Conservation (phyloP, 2,797 vertebrate genomes). For the Rhinichthys osculus region DNA sequence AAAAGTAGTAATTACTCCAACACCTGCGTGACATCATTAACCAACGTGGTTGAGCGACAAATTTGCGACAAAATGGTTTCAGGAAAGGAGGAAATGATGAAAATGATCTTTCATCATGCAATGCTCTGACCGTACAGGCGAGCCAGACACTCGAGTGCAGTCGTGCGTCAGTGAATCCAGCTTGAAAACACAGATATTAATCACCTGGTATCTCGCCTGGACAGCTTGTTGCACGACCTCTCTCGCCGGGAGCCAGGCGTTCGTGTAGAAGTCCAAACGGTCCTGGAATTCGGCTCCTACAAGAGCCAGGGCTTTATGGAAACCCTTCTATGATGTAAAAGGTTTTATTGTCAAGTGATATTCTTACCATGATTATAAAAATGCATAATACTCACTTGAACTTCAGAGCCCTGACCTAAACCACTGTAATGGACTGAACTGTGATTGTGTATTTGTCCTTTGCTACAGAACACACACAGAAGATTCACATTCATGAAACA, state of each 20-base stretch:
- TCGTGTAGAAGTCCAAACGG: constrained; percentile 85
- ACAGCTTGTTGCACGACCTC: constrained; percentile 85
- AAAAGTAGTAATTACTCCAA: no score
- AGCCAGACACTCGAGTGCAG: background rate
- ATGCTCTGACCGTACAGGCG: background rate
- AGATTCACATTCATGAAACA: no score
- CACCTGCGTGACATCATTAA: no score
- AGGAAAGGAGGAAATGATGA: no score
- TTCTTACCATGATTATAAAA: background rate
- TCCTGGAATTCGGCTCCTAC: constrained; percentile 88
- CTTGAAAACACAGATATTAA: background rate
- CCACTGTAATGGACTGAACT: no score
- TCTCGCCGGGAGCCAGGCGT: constrained; percentile 89
- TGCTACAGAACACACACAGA: no score
- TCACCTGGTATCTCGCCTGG: constrained; percentile 81
- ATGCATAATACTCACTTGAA: no score
- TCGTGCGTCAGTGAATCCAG: background rate
- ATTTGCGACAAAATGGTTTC: no score
- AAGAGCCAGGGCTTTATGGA: constrained; percentile 86
- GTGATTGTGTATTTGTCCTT: no score
- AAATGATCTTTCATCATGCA: background rate
- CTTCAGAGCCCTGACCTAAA: no score
- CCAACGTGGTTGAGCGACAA: no score
- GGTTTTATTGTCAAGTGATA: background rate
- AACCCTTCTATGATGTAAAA: constrained; percentile 79